A percentile compares a stretch with the other conserved stretches of the same genome.
phyloP scores from a whole-genome alignment of 2,113 vertebrate genomes.

The Ptyas mucosa region DNA sequence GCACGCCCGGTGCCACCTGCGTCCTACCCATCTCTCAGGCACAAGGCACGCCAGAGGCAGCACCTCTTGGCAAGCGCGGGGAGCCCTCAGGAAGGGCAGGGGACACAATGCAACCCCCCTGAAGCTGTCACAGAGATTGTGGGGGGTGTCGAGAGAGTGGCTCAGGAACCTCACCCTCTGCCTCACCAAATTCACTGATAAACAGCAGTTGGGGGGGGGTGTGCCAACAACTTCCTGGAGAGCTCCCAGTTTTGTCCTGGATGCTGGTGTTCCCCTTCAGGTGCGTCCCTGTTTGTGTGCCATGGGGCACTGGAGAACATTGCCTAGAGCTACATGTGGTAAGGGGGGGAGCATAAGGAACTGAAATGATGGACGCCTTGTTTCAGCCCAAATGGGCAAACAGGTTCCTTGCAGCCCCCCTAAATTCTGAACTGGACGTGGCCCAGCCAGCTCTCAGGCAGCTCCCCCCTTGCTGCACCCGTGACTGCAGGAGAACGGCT shows the following conservation, averaged over 20 bases:
- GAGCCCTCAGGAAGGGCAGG: neutral
- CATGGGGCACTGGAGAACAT: neutral
- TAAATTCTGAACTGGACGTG: neutral
- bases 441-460: neutral
- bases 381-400: neutral
- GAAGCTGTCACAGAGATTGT: neutral
- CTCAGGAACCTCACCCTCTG: neutral
- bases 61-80: neutral
- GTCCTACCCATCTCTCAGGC: neutral
- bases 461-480: neutral
- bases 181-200: neutral
- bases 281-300: neutral
- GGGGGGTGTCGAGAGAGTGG: neutral
- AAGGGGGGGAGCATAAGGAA: neutral
- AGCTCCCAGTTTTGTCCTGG: neutral
- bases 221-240: neutral
- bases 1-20: neutral
- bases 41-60: neutral
- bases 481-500: neutral
- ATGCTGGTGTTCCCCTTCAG: neutral
- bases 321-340: neutral
- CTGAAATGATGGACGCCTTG: neutral
- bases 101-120: neutral
- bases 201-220: neutral
- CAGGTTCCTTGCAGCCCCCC: neutral